Evolutionary conservation across 2,113 vertebrate species (phyloP).

Genomic region (Syngnathoides biaculeatus): DNA sequence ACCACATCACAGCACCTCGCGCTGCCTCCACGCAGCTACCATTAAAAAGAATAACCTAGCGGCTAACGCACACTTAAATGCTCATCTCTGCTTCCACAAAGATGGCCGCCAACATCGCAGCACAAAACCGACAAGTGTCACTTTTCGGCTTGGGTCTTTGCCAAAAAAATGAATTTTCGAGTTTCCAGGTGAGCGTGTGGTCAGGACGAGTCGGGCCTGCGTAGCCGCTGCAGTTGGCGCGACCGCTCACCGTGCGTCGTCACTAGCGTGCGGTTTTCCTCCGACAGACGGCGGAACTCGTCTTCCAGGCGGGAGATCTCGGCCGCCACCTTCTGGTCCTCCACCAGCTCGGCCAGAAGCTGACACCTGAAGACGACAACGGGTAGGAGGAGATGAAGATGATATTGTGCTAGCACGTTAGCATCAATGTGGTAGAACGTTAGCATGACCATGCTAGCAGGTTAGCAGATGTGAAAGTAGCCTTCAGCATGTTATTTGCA

Average conservation of each 20-base stretch:
- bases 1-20: conserved; percentile 43
- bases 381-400: neutral
- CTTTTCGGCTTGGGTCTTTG: conserved; percentile 18
- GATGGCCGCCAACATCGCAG: neutral
- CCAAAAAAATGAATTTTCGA: neutral
- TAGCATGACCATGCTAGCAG: no score
- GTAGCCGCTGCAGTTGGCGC: conserved; percentile 87
- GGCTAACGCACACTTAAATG: neutral
- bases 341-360: conserved; percentile 86
- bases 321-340: conserved; percentile 84
- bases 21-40: conserved; percentile 28
- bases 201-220: conserved; percentile 89
- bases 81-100: neutral
- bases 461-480: no score
- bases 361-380: conserved; percentile 76
- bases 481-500: no score
- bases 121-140: neutral
- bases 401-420: neutral
- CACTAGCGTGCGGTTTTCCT: conserved; percentile 88
- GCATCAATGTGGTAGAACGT: neutral
- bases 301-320: conserved; percentile 85
- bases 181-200: conserved; percentile 50
- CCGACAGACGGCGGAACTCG: conserved; percentile 85
- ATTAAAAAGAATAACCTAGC: conserved; percentile 7
- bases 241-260: conserved; percentile 84